Percentiles rank a stretch among this genome's conserved stretches.
These are phyloP conservation scores for human DNA, from an alignment of 2,113 vertebrate species.

Conservation along the genomic window DNA sequence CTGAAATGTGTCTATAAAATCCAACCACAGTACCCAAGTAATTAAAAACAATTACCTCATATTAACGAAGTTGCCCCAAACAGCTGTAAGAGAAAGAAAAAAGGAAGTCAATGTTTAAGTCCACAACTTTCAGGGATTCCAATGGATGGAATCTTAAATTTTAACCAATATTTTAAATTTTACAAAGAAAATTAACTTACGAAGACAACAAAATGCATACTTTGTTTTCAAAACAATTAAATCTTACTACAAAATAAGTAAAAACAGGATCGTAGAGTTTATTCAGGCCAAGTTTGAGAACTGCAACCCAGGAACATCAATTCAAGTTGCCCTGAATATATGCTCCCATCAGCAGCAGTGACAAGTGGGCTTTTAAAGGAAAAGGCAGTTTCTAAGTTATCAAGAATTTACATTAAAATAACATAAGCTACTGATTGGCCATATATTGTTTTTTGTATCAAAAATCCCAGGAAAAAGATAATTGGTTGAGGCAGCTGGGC, in stretches of 20 bases:
- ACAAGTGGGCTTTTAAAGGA: neutral
- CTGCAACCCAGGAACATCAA: neutral
- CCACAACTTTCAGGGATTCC: neutral
- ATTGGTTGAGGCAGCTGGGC: neutral
- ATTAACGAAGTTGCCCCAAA: conserved; percentile 89
- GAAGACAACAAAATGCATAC: neutral
- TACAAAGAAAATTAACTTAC: neutral
- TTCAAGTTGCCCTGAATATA: neutral
- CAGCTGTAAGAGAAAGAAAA: conserved; percentile 82
- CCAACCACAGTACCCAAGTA: neutral
- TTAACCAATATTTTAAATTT: conserved; percentile 28
- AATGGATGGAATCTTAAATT: conserved; percentile 20
- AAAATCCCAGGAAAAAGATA: neutral
- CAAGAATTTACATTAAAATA: neutral
- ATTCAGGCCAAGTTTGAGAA: neutral
- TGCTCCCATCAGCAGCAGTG: neutral
- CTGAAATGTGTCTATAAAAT: neutral
- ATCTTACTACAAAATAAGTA: neutral
- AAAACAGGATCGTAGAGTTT: neutral
- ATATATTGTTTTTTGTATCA: neutral
- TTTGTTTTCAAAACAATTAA: neutral
- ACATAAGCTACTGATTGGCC: neutral
- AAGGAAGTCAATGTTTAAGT: conserved; percentile 59
- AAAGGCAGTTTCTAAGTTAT: neutral
- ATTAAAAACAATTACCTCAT: conserved; percentile 86